These are phyloP conservation scores for Papilio dardanus DNA, from an alignment of 1,140 invertebrate genomes.

Conservation along the genomic window DNA sequence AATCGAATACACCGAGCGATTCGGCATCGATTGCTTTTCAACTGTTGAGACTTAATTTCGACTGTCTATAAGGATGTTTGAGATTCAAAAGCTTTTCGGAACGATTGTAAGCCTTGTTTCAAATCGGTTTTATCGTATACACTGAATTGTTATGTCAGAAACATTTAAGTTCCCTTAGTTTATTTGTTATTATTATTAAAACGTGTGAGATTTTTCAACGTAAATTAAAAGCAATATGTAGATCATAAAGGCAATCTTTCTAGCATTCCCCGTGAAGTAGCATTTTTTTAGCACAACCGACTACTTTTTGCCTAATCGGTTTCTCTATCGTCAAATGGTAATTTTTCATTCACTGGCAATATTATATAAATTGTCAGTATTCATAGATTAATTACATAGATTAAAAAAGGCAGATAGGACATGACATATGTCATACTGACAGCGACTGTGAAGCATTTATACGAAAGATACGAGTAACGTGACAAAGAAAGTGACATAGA, in stretches of 20 bases:
- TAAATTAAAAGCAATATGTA: no score
- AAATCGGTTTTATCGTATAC: constrained; percentile 10
- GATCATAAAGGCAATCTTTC: no score
- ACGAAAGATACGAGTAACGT: no score
- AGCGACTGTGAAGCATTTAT: no score
- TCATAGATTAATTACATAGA: no score
- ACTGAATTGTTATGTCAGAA: not conserved
- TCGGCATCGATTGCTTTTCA: constrained; percentile 37
- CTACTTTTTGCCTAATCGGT: not conserved
- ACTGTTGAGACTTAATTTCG: constrained; percentile 38
- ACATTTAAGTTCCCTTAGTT: not conserved
- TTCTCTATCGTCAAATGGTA: not conserved
- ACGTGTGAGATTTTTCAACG: not conserved
- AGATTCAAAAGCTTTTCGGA: constrained; percentile 4
- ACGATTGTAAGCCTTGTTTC: constrained; percentile 17
- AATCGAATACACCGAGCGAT: constrained; percentile 48
- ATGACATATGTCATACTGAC: no score
- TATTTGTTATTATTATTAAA: not conserved
- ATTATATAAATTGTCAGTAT: no score
- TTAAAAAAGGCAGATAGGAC: no score
- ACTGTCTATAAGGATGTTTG: constrained; percentile 36
- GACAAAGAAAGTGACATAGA: no score
- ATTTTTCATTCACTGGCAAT: not conserved
- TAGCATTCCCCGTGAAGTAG: no score
- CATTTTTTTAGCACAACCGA: not conserved